Evolutionary conservation across 2,888 invertebrate species (phyloP).

Genomic region (Ochropleura plecta): DNA sequence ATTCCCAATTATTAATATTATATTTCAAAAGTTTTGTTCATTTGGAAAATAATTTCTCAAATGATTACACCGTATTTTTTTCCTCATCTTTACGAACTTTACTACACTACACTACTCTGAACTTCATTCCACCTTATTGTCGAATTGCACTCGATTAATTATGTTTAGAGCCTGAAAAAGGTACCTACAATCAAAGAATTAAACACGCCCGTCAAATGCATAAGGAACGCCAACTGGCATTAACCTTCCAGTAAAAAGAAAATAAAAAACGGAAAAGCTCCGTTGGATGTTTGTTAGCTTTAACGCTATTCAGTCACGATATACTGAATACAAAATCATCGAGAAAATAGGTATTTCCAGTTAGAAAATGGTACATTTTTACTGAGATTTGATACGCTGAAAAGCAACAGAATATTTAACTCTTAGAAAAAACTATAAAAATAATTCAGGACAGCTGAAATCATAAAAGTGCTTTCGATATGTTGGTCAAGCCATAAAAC

Average conservation of each 20-base stretch:
- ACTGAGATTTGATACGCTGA: background rate
- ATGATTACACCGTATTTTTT: background rate
- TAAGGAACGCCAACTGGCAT: slow-evolving; percentile 56
- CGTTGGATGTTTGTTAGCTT: slow-evolving; percentile 64
- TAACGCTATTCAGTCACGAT: slow-evolving; percentile 66
- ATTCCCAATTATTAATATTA: too few relatives aligned
- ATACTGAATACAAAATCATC: slow-evolving; percentile 38
- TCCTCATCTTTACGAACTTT: too few relatives aligned
- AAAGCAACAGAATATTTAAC: background rate
- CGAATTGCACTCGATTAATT: background rate
- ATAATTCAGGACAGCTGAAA: slow-evolving; percentile 12
- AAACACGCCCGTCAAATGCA: slow-evolving; percentile 34
- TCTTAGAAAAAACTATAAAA: background rate
- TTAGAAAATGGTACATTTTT: background rate
- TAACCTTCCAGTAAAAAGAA: slow-evolving; percentile 62
- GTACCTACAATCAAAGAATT: background rate
- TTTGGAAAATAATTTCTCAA: background rate
- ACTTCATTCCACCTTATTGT: too few relatives aligned
- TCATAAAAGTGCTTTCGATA: slow-evolving; percentile 25
- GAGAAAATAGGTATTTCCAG: slow-evolving; percentile 31
- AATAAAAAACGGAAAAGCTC: slow-evolving; percentile 66
- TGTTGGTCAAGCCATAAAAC: slow-evolving; percentile 41
- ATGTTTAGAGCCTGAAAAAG: background rate
- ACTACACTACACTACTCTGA: too few relatives aligned
- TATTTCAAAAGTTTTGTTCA: background rate